These are phyloP conservation scores for Drosophila fulvimacula DNA, from an alignment of 2,888 invertebrate species.

Conservation along the genomic window DNA sequence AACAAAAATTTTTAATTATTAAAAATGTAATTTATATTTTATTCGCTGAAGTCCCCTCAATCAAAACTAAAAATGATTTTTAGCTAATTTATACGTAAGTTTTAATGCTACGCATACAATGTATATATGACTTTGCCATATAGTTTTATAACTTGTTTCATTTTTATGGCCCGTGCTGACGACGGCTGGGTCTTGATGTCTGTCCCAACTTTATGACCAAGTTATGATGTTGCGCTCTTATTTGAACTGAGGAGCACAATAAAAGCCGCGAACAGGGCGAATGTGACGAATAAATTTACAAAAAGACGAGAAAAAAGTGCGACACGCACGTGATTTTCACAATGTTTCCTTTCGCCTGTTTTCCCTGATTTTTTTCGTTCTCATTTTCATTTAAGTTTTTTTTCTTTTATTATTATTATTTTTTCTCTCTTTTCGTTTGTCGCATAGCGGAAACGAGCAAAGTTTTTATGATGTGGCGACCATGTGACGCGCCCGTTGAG, in stretches of 20 bases:
- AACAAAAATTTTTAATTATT: no score
- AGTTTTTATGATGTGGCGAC: slow-evolving; percentile 63
- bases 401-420: slow-evolving; percentile 5
- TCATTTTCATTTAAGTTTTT: slow-evolving; percentile 26
- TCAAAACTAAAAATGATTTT: neutral
- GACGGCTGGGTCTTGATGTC: slow-evolving; percentile 25
- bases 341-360: slow-evolving; percentile 39
- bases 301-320: slow-evolving; percentile 49
- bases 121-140: neutral
- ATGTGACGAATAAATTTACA: slow-evolving; percentile 68
- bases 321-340: slow-evolving; percentile 77
- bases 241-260: slow-evolving; percentile 33
- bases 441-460: slow-evolving; percentile 56
- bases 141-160: slow-evolving; percentile 20
- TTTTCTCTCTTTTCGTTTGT: slow-evolving; percentile 1
- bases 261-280: slow-evolving; percentile 49
- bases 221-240: slow-evolving; percentile 29
- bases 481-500: slow-evolving; percentile 23
- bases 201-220: slow-evolving; percentile 50
- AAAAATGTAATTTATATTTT: no score
- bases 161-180: slow-evolving; percentile 36
- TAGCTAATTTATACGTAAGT: neutral
- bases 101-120: neutral
- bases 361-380: slow-evolving; percentile 26
- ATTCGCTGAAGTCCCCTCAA: neutral